A percentile compares a stretch with the other conserved stretches of the same genome.
Evolutionary conservation across 2,888 invertebrate species (phyloP).

Genomic region (Drosophila prolongata): DNA sequence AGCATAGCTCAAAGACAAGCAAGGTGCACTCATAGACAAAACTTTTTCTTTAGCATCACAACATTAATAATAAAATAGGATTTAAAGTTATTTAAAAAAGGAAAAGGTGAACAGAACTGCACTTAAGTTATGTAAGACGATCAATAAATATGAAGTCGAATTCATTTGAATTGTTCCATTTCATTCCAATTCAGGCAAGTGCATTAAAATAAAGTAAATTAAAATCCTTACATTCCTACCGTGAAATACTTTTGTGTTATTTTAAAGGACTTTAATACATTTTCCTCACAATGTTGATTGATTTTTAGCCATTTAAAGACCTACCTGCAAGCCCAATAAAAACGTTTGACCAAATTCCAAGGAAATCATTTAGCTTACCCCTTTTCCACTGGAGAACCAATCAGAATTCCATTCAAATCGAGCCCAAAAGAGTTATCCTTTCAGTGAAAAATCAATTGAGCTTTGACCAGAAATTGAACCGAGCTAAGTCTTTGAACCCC

Average conservation of each 20-base stretch:
- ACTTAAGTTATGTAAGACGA: too few relatives aligned
- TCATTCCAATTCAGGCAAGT: too few relatives aligned
- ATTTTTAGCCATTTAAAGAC: background rate
- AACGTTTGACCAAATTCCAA: background rate
- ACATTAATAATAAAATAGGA: background rate
- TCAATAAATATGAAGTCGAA: too few relatives aligned
- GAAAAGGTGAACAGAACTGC: background rate
- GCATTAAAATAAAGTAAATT: too few relatives aligned
- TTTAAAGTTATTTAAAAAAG: background rate
- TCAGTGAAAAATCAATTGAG: conserved; percentile 35
- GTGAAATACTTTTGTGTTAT: too few relatives aligned
- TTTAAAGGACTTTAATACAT: too few relatives aligned
- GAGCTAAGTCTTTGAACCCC: conserved; percentile 25
- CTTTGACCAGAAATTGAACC: conserved; percentile 26
- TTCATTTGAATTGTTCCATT: too few relatives aligned
- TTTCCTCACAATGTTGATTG: background rate
- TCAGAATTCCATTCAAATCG: conserved; percentile 29
- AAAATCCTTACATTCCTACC: too few relatives aligned
- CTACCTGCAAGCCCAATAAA: background rate
- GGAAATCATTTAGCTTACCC: conserved; percentile 1
- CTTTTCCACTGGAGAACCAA: conserved; percentile 13
- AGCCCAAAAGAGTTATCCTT: conserved; percentile 27
- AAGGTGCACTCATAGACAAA: conserved; percentile 23
- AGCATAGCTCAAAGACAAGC: conserved; percentile 64
- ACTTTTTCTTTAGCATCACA: background rate